Percentiles rank a stretch among this genome's conserved stretches.
Conservation (phyloP, 2,797 vertebrate genomes). For the Molossus molossus region DNA sequence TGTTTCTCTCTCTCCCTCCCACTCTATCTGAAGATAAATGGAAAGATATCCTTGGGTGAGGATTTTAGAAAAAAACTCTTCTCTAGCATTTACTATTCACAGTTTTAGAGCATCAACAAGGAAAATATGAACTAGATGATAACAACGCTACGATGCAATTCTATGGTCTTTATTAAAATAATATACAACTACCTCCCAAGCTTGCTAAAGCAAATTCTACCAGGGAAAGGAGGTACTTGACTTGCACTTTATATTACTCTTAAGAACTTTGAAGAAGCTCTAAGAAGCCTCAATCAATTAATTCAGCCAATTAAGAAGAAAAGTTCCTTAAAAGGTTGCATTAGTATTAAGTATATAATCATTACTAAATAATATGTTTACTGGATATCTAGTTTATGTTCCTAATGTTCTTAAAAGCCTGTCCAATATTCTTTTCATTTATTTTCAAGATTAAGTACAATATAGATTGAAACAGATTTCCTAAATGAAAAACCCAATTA, state of each 20-base stretch:
- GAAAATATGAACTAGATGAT: conserved; percentile 46
- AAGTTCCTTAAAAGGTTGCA: background rate
- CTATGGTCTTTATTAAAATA: conserved; percentile 42
- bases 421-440: conserved; percentile 2
- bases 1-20: too few species aligned
- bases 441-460: conserved; percentile 24
- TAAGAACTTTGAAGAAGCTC: background rate
- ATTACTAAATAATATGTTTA: conserved; percentile 34
- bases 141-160: conserved; percentile 1
- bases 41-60: too few species aligned
- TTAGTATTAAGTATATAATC: background rate
- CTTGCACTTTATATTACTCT: background rate
- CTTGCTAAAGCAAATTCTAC: conserved; percentile 11
- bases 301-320: conserved; percentile 7
- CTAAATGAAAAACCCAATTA: background rate
- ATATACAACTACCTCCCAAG: background rate
- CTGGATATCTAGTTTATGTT: background rate
- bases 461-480: conserved; percentile 5
- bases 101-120: conserved; percentile 39
- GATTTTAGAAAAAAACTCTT: background rate
- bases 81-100: background rate
- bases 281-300: background rate
- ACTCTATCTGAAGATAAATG: too few species aligned
- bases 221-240: background rate
- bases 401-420: background rate